Evolutionary conservation across 2,888 invertebrate genomes (phyloP).

Genomic region (Lasioglossum villosulum): DNA sequence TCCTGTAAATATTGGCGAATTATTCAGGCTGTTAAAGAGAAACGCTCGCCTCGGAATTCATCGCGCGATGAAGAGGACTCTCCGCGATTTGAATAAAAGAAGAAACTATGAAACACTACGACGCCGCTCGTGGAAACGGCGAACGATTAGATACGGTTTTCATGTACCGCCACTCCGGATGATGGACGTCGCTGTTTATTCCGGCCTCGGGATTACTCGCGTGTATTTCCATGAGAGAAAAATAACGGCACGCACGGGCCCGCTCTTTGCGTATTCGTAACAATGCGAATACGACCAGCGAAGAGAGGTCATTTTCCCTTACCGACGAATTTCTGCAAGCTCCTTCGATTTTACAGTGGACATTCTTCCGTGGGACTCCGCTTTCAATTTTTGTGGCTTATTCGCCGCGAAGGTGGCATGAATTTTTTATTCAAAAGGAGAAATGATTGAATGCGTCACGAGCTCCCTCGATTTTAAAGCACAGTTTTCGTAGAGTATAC

Average conservation of each 20-base stretch:
- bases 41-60: background rate
- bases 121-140: conserved; percentile 62
- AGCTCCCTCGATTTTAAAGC: background rate
- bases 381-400: background rate
- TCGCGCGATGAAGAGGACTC: background rate
- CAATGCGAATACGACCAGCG: background rate
- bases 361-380: background rate
- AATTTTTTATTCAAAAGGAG: background rate
- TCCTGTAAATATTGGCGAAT: background rate
- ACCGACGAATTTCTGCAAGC: background rate
- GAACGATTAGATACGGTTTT: conserved; percentile 78
- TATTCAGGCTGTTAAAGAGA: conserved; percentile 8
- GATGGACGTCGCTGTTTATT: conserved; percentile 74
- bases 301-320: background rate
- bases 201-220: conserved; percentile 47
- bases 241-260: conserved; percentile 44
- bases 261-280: conserved; percentile 2
- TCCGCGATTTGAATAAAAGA: conserved; percentile 59
- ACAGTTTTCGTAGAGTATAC: too few relatives aligned
- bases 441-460: background rate
- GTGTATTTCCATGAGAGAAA: conserved; percentile 61
- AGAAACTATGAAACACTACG: conserved; percentile 34
- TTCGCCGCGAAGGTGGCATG: background rate
- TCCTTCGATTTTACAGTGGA: background rate
- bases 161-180: conserved; percentile 71